Evolutionary conservation across 2,888 invertebrate genomes (phyloP).

Genomic region (Pardosa pseudoannulata): DNA sequence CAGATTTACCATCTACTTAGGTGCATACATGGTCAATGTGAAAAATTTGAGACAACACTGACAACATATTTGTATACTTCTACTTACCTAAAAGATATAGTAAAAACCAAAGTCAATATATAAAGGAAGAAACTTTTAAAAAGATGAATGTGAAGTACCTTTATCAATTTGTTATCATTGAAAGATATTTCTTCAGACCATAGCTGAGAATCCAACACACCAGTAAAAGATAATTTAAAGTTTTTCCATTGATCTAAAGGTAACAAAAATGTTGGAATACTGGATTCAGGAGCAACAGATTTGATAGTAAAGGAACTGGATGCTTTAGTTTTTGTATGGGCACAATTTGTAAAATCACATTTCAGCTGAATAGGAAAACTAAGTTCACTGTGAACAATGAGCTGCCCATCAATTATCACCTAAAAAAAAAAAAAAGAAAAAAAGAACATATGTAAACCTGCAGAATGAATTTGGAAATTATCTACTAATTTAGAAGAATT

Average conservation of each 20-base stretch:
- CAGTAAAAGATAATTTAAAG: conserved; percentile 38
- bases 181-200: conserved; percentile 50
- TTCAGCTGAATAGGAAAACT: conserved; percentile 51
- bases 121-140: no score
- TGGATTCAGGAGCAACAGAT: conserved; percentile 33
- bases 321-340: not conserved
- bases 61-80: no score
- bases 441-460: no score
- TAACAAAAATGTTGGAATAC: conserved; percentile 44
- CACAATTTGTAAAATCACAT: conserved; percentile 22
- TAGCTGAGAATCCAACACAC: conserved; percentile 32
- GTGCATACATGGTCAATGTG: no score
- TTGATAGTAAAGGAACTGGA: conserved; percentile 16
- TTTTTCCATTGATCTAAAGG: conserved; percentile 30
- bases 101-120: no score
- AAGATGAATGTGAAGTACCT: conserved; percentile 40
- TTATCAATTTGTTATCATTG: conserved; percentile 36
- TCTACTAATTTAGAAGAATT: no score
- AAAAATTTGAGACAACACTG: no score
- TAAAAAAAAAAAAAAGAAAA: not conserved
- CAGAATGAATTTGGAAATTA: no score
- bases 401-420: conserved; percentile 62
- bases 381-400: conserved; percentile 46
- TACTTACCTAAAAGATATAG: no score
- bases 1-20: no score